Evolutionary conservation across 64 coral and sea anemone genomes (phyloP).

Genomic region (Acropora tenuis): DNA sequence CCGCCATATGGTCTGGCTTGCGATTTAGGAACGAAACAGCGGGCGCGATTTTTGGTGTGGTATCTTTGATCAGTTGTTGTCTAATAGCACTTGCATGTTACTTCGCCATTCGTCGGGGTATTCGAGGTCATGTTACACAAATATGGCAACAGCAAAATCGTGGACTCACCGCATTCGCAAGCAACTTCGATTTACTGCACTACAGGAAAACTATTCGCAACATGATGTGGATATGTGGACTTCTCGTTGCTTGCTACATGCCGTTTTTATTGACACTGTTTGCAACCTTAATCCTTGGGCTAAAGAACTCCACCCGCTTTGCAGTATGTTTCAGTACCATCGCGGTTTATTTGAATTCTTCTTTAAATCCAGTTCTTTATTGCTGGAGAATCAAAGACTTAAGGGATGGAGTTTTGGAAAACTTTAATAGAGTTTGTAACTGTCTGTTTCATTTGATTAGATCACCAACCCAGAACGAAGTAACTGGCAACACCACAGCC

Average conservation of each 20-base stretch:
- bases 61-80: not conserved
- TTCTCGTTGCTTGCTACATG: not conserved
- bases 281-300: not conserved
- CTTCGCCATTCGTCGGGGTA: conserved; percentile 1
- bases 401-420: not conserved
- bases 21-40: not conserved
- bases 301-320: conserved; percentile 6
- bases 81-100: not conserved
- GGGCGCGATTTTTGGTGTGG: not conserved
- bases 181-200: not conserved
- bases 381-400: conserved; percentile 47
- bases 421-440: not conserved
- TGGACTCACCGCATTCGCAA: not conserved
- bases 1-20: not conserved
- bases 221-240: not conserved
- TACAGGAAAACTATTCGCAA: not conserved
- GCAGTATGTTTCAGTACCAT: not conserved
- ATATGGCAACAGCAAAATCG: not conserved
- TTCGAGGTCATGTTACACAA: conserved; percentile 39
- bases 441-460: not conserved
- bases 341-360: not conserved
- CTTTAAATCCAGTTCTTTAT: conserved; percentile 29
- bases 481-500: not conserved
- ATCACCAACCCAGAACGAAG: not conserved
- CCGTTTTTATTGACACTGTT: not conserved